Evolutionary conservation across 2,113 vertebrate genomes (phyloP), one percentile per base, ranked within the genome.

Genomic region (Ibidorhyncha struthersii): DNA sequence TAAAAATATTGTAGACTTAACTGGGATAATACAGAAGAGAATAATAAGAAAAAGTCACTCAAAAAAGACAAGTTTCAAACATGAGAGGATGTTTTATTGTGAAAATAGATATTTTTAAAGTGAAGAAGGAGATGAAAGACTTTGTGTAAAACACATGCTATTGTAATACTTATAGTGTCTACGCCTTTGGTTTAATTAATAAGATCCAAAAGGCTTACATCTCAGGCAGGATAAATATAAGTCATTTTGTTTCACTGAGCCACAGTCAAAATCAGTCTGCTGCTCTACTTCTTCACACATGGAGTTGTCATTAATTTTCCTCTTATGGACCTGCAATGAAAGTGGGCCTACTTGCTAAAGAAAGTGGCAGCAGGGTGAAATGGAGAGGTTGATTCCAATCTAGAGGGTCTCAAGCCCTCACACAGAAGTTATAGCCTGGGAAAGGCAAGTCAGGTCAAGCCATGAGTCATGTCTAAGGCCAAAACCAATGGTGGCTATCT

Each of bases 31-130:
- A 62, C 89, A 86, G 93, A 85, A 82, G 73, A 91, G 93, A 97
- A 89, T 89, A 95, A 92, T 89, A 96, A 93, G 92, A 78, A 83
- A 96, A 96, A 96, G 97, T 97, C 97, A 97, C 91, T 96, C 96
- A 97, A 97, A 97, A 97, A 91, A 97, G 96, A 96, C 97, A 97
- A 97, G 96, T 96, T 96, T 97, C 97, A 97, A 95, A 96, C 96
- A 97, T 96, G 93, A 97, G 96, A 97, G 92, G 86, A 65, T 96
- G 95, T 94, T 93, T 92, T 82, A 96, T 94, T 93, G 66, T 96
- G 91, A 97, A 97, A 91, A 95, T 25, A 95, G 93, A 91, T 96
- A 96, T 96, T 96, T 96, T 93, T 97, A 95, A 96, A 96, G 86
- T 93, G 91, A 94, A 94, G 80, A 77, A 80, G 85, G 87, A 96